Evolutionary conservation across 2,113 vertebrate species (phyloP).

Genomic region (Gymnobelideus leadbeateri): DNA sequence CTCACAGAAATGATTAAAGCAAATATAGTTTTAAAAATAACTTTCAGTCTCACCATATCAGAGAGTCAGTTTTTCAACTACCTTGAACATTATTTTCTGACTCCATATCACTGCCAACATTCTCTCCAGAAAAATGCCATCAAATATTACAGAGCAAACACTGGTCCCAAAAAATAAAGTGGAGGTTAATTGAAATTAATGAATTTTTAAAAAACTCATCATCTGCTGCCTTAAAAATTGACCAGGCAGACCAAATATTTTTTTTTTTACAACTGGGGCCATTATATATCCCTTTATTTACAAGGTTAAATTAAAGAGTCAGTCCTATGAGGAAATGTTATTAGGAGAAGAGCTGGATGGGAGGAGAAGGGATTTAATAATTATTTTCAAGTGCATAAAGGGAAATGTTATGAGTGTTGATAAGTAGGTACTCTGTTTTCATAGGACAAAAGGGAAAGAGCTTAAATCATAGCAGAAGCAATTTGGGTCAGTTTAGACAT

Average conservation of each 20-base stretch:
- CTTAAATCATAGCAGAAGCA: constrained; percentile 34
- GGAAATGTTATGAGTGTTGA: constrained; percentile 15
- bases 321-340: constrained; percentile 7
- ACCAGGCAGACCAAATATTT: not conserved
- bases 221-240: constrained; percentile 1
- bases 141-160: constrained; percentile 11
- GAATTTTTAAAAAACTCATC: constrained; percentile 13
- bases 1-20: not conserved
- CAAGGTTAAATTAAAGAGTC: constrained; percentile 32
- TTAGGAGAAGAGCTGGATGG: constrained; percentile 3
- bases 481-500: not conserved
- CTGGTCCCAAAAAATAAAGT: constrained; percentile 30
- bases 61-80: not conserved
- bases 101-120: not conserved
- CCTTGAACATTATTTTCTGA: not conserved
- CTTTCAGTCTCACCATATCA: not conserved
- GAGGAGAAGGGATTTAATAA: not conserved
- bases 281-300: constrained; percentile 23
- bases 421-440: constrained; percentile 5
- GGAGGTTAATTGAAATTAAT: not conserved
- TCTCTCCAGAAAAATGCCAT: not conserved
- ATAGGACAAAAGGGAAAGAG: not conserved
- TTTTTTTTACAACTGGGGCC: constrained; percentile 31
- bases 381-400: constrained; percentile 32
- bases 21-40: not conserved